These are phyloP conservation scores for Drosophila miranda DNA, from an alignment of 1,140 invertebrate species.

Conservation along the genomic window DNA sequence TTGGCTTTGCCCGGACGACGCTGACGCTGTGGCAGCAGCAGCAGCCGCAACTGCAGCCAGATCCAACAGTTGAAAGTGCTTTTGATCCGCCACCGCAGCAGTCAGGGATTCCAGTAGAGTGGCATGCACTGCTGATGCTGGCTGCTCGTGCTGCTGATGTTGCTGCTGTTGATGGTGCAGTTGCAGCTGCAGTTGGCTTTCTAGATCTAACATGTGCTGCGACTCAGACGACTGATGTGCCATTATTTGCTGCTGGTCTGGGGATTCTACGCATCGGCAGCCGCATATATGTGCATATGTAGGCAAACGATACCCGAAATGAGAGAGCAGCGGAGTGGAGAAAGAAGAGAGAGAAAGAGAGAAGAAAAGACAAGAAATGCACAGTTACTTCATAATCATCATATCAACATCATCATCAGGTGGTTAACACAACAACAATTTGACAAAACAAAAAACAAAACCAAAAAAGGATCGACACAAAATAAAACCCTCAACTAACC, in stretches of 20 bases:
- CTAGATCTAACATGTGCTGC: conserved; percentile 34
- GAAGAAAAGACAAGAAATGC: conserved; percentile 47
- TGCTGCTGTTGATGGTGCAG: conserved; percentile 47
- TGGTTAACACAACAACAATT: background rate
- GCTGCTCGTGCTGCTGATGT: conserved; percentile 49
- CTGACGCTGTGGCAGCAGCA: conserved; percentile 59
- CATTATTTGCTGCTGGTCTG: conserved; percentile 54
- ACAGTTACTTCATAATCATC: conserved; percentile 52
- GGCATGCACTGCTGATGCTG: conserved; percentile 65
- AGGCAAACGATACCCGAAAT: conserved; percentile 36
- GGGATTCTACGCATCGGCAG: conserved; percentile 56
- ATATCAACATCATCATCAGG: conserved; percentile 8
- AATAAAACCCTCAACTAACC: conserved; percentile 14
- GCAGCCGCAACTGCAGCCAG: conserved; percentile 68
- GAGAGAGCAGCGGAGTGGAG: conserved; percentile 37
- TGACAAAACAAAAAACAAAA: background rate
- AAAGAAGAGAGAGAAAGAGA: conserved; percentile 47
- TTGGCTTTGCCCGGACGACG: conserved; percentile 55
- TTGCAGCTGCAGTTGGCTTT: conserved; percentile 35
- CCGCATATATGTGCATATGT: conserved; percentile 11
- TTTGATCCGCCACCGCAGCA: conserved; percentile 71
- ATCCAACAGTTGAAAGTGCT: conserved; percentile 75
- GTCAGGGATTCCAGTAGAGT: conserved; percentile 67
- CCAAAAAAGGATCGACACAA: background rate
- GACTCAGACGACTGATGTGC: conserved; percentile 58